Evolutionary conservation across 2,113 vertebrate genomes (phyloP), one percentile per base, ranked within the genome.

Genomic region (Crotalus horridus): DNA sequence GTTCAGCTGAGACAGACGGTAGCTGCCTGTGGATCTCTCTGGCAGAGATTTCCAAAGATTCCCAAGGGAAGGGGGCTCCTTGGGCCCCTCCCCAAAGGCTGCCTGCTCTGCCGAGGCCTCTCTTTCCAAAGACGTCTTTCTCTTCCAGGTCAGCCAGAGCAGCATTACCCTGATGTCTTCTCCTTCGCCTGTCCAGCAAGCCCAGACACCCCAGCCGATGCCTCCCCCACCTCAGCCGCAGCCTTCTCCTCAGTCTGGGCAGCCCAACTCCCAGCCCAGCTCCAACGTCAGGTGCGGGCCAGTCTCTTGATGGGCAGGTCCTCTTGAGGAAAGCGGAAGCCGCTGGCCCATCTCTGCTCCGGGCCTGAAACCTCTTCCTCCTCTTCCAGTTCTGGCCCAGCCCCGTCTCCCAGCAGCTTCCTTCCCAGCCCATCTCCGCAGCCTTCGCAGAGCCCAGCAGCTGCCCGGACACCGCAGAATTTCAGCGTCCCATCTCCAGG

Each of bases 381-480:
- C 56, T 91, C 95, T 93, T 96, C 9, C 97, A 99, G 99, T 96
- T 99, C 99, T 0, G 99, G 99, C 69, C 99, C 99, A 64, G 98
- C 99, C 9, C 99, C 99, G 0, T 99, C 99, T 24, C 99, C 99
- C 0, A 98, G 99, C 55, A 98, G 99, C 6, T 99, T 99, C 96
- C 98, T 99, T 95, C 99, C 99, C 91, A 99, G 99, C 94, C 99
- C 99, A 0, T 99, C 99, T 85, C 99, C 99, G 3, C 99, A 99
- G 55, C 99, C 99, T 2, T 99, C 99, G 0, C 99, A 99, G 94
- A 99, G 99, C 93, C 99, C 99, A 0, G 98, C 98, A 91, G 98
- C 97, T 9, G 98, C 98, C 48, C 97, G 99, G 29, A 99, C 99
- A 11, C 99, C 99, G 3, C 99, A 99, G 97, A 99, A 98, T 96